These are phyloP conservation scores for Coremacera marginata DNA, from an alignment of 2,888 invertebrate species.

Conservation along the genomic window DNA sequence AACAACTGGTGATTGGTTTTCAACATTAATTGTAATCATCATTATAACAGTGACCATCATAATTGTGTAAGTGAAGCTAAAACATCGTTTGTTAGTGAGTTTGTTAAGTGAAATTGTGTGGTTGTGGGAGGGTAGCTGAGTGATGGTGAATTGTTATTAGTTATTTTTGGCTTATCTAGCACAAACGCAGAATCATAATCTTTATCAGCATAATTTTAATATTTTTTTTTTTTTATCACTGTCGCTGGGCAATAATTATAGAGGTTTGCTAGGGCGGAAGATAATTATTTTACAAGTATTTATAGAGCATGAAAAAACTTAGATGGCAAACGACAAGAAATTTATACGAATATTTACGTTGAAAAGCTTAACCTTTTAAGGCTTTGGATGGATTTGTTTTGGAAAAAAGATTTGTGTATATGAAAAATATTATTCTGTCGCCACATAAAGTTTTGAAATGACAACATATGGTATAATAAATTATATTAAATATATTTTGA, in stretches of 20 bases:
- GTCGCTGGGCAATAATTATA: constrained; percentile 35
- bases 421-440: too few species aligned
- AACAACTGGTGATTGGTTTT: constrained; percentile 66
- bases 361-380: too few species aligned
- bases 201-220: neutral
- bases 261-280: constrained; percentile 16
- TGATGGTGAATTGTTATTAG: neutral
- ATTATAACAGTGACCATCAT: constrained; percentile 65
- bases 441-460: too few species aligned
- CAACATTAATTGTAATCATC: constrained; percentile 65
- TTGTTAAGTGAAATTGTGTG: neutral
- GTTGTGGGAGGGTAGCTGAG: neutral
- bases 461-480: too few species aligned
- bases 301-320: constrained; percentile 11
- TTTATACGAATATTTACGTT: too few species aligned
- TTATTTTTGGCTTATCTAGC: neutral
- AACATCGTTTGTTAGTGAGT: neutral
- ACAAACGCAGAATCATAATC: neutral
- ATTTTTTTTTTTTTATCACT: neutral
- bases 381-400: too few species aligned
- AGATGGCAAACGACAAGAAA: neutral
- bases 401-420: too few species aligned
- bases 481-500: too few species aligned
- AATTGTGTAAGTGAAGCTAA: constrained; percentile 62
- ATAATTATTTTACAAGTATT: constrained; percentile 35